These are phyloP conservation scores for Setophaga kirtlandii DNA, from an alignment of 2,113 vertebrate species.

Conservation along the genomic window DNA sequence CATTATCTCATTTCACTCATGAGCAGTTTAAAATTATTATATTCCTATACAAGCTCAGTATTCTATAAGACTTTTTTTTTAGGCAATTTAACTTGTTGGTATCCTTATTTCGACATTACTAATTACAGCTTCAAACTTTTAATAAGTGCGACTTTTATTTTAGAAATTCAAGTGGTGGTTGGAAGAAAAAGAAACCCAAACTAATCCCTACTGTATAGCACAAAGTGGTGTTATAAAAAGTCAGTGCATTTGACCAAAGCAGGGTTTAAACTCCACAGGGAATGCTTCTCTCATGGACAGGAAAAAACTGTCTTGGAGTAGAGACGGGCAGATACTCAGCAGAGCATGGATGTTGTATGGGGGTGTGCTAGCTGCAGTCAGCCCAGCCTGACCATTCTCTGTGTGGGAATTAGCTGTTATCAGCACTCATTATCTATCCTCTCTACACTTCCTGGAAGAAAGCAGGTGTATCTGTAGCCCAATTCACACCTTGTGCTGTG, in stretches of 20 bases:
- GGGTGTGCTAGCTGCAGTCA: not conserved
- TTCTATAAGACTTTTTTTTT: not conserved
- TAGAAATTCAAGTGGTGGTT: not conserved
- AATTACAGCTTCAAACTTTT: not conserved
- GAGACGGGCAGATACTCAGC: not conserved
- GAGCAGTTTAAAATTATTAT: constrained; percentile 55
- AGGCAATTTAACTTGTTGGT: not conserved
- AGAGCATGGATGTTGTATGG: not conserved
- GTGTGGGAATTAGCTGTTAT: not conserved
- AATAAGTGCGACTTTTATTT: not conserved
- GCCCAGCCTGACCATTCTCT: not conserved
- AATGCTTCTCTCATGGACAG: not conserved
- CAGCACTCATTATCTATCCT: not conserved
- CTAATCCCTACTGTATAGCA: not conserved
- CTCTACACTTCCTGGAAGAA: not conserved
- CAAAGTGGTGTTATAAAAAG: not conserved
- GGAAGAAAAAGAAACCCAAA: not conserved
- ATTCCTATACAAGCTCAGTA: not conserved
- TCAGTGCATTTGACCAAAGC: not conserved
- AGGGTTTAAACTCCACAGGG: not conserved
- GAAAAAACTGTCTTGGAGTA: not conserved
- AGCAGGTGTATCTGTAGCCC: not conserved
- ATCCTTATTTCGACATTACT: not conserved
- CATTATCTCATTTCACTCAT: constrained; percentile 66
- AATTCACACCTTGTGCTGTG: not conserved